These are phyloP conservation scores for Mormyrus proboscirostris DNA, from an alignment of 2,797 vertebrate species.

Conservation along the genomic window DNA sequence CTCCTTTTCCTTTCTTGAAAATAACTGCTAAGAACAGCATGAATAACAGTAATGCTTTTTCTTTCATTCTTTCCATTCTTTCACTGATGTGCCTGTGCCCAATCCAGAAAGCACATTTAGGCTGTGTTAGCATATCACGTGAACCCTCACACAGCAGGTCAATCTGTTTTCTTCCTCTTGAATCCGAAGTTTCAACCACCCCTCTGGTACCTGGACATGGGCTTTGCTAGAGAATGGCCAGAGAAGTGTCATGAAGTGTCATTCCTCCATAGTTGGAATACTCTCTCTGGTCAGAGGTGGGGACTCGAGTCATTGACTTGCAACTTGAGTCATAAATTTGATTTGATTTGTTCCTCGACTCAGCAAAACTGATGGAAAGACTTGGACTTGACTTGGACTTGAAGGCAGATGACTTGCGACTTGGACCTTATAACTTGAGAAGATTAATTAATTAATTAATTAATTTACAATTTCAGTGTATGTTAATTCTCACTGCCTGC, in stretches of 20 bases:
- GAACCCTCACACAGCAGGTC: background rate
- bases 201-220: background rate
- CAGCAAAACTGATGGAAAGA: background rate
- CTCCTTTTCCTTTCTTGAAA: background rate
- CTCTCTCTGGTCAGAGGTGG: background rate
- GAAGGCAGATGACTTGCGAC: background rate
- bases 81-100: background rate
- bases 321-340: background rate
- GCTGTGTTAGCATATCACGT: background rate
- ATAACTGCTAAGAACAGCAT: background rate
- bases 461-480: background rate
- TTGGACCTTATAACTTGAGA: background rate
- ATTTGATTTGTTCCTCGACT: background rate
- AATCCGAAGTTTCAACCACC: background rate
- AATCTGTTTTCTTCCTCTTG: background rate
- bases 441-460: too few species aligned
- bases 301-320: background rate
- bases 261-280: background rate
- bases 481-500: background rate
- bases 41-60: background rate
- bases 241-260: background rate
- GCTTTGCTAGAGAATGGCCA: background rate
- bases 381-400: background rate
- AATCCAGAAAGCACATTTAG: background rate
- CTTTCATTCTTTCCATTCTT: background rate